A percentile compares a stretch with the other conserved stretches of the same genome.
Conservation (phyloP, 2,888 invertebrate species). For the Dendrolimus houi region DNA sequence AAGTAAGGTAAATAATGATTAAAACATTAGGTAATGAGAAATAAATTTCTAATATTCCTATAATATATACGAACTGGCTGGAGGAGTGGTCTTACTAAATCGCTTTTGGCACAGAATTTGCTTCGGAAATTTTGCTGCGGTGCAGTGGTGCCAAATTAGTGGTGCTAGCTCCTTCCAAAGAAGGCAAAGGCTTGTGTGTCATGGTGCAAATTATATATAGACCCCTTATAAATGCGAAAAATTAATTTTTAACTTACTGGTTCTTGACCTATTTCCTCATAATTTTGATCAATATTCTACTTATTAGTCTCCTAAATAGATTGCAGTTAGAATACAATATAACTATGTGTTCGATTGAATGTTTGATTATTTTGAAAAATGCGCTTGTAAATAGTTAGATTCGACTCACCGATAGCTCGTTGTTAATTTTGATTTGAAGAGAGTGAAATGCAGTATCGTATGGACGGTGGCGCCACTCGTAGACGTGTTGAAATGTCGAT, state of each 20-base stretch:
- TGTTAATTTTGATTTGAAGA: no score
- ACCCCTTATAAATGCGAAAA: slow-evolving; percentile 14
- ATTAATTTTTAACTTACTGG: slow-evolving; percentile 6
- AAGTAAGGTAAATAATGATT: slow-evolving; percentile 14
- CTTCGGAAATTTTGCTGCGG: slow-evolving; percentile 29
- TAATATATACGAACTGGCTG: slow-evolving; percentile 38
- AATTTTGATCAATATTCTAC: no score
- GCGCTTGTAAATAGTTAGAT: no score
- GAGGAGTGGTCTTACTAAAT: slow-evolving; percentile 33
- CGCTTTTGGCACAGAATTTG: slow-evolving; percentile 45
- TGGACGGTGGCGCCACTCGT: no score
- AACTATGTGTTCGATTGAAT: no score
- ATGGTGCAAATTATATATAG: slow-evolving; percentile 23
- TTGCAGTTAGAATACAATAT: neutral
- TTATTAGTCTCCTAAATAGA: no score
- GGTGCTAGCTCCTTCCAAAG: slow-evolving; percentile 27
- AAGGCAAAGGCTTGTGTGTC: slow-evolving; percentile 26
- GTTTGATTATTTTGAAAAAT: no score
- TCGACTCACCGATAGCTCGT: no score
- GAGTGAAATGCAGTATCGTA: no score
- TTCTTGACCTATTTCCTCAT: no score
- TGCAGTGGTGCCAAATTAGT: slow-evolving; percentile 44
- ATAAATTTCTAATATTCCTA: slow-evolving; percentile 46
- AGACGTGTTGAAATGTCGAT: no score
- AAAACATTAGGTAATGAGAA: slow-evolving; percentile 7